Evolutionary conservation across 2,888 invertebrate genomes (phyloP).

Genomic region (Diabrotica balteata): DNA sequence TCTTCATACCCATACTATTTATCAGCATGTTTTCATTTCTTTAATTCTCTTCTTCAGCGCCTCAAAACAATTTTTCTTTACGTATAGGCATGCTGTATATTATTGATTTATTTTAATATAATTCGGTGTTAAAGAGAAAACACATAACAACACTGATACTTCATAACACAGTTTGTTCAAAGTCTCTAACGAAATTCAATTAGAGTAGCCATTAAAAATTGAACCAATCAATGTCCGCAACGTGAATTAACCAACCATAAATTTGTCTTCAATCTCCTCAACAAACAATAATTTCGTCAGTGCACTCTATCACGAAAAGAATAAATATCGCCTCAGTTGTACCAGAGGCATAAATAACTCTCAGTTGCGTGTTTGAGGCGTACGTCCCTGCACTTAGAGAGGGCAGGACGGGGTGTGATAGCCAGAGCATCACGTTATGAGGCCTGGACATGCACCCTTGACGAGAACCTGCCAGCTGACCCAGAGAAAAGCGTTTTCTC

Average conservation of each 20-base stretch:
- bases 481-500: conserved; percentile 43
- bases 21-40: too few species aligned
- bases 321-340: conserved; percentile 31
- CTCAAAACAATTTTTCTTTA: too few species aligned
- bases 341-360: conserved; percentile 40
- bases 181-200: too few species aligned
- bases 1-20: too few species aligned
- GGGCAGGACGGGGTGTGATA: conserved; percentile 46
- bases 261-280: conserved; percentile 20
- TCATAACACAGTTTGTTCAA: too few species aligned
- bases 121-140: too few species aligned
- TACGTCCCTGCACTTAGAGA: conserved; percentile 49
- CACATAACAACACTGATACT: too few species aligned
- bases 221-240: not conserved
- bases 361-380: conserved; percentile 43
- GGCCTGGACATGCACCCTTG: conserved; percentile 50
- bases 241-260: conserved; percentile 4
- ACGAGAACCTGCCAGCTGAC: conserved; percentile 49
- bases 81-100: too few species aligned
- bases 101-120: too few species aligned
- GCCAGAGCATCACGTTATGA: conserved; percentile 45
- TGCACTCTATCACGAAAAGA: conserved; percentile 26
- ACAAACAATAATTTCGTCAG: conserved; percentile 28
- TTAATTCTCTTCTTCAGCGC: too few species aligned
- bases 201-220: too few species aligned